Evolutionary conservation across 2,113 vertebrate genomes (phyloP).

Genomic region (Lophius piscatorius): DNA sequence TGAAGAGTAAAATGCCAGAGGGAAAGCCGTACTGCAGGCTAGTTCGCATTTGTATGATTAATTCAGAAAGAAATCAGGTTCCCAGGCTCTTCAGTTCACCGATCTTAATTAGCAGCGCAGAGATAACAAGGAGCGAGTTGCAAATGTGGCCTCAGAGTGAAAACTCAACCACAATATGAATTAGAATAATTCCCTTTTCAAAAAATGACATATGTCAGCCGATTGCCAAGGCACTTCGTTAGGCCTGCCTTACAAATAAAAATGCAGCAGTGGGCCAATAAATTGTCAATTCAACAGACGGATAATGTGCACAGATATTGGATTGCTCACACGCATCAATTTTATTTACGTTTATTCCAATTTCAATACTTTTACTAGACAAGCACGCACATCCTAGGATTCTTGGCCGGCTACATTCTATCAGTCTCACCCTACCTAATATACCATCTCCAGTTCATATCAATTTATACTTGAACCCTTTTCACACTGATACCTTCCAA

Average conservation of each 20-base stretch:
- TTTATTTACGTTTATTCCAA: not conserved
- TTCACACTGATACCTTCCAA: conserved; percentile 23
- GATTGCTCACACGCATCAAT: not conserved
- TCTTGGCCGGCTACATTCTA: not conserved
- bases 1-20: conserved; percentile 1
- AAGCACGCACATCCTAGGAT: too few relatives aligned
- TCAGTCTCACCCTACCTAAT: not conserved
- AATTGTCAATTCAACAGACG: not conserved
- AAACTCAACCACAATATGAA: conserved; percentile 49
- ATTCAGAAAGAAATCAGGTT: conserved; percentile 45
- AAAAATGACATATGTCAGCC: conserved; percentile 47
- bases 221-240: conserved; percentile 52
- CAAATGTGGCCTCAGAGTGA: conserved; percentile 47
- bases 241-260: conserved; percentile 22
- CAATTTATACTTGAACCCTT: conserved; percentile 36
- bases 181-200: conserved; percentile 63
- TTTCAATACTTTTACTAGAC: too few relatives aligned
- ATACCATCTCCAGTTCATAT: conserved; percentile 8
- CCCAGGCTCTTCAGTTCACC: conserved; percentile 47
- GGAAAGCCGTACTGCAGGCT: conserved; percentile 10
- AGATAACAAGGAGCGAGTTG: conserved; percentile 61
- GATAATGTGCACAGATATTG: not conserved
- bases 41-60: conserved; percentile 34
- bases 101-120: conserved; percentile 59
- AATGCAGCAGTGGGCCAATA: not conserved